These are phyloP conservation scores for Monochamus saltuarius DNA, from an alignment of 1,140 invertebrate genomes.

Conservation along the genomic window DNA sequence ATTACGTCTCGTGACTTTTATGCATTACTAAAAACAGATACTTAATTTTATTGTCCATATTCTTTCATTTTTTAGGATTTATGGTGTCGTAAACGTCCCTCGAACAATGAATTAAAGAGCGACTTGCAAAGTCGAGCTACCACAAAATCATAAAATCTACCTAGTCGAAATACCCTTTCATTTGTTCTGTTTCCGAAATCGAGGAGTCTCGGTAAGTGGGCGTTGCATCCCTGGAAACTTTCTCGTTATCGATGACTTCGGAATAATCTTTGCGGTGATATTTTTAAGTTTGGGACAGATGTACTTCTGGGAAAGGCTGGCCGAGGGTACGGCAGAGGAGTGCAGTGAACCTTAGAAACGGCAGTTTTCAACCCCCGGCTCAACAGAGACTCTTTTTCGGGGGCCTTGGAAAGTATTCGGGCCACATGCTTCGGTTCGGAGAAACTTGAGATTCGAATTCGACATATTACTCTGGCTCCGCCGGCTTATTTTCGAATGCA, in stretches of 20 bases:
- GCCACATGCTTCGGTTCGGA: too few relatives aligned
- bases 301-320: slow-evolving; percentile 24
- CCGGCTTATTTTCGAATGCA: too few relatives aligned
- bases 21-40: slow-evolving; percentile 4
- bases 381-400: too few relatives aligned
- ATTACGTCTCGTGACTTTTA: too few relatives aligned
- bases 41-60: slow-evolving; percentile 8
- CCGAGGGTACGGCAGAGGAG: slow-evolving; percentile 11
- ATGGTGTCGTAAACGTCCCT: slow-evolving; percentile 2
- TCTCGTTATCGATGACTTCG: neutral
- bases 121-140: too few relatives aligned
- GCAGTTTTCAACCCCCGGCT: too few relatives aligned
- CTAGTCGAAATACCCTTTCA: too few relatives aligned
- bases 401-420: too few relatives aligned
- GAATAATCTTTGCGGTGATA: slow-evolving; percentile 7
- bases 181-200: too few relatives aligned
- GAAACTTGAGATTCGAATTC: too few relatives aligned
- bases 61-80: slow-evolving; percentile 7
- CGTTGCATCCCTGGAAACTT: neutral
- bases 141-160: too few relatives aligned
- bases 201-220: neutral
- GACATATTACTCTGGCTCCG: too few relatives aligned
- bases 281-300: slow-evolving; percentile 23
- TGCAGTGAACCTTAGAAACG: slow-evolving; percentile 23
- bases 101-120: neutral